These are phyloP conservation scores for Hylomyscus alleni DNA, from an alignment of 2,797 vertebrate species.

Conservation along the genomic window DNA sequence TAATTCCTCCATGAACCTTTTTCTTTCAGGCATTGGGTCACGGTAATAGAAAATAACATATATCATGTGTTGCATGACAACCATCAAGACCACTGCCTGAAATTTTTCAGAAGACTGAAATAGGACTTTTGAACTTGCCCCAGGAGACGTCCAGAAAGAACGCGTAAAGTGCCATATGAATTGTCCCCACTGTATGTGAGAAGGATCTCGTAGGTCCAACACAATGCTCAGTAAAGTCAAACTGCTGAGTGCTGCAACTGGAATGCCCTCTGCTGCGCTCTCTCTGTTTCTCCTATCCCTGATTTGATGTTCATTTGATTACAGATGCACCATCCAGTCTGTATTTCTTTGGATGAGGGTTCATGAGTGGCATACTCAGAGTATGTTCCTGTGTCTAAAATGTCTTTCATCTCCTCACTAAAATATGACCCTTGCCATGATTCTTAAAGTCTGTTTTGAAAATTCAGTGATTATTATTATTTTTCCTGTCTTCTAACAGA, in stretches of 20 bases:
- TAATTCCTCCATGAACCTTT: neutral
- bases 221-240: neutral
- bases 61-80: neutral
- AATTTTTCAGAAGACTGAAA: neutral
- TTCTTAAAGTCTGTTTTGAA: neutral
- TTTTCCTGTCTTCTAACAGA: neutral
- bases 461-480: neutral
- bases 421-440: neutral
- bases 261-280: neutral
- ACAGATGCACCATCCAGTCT: neutral
- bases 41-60: neutral
- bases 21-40: neutral
- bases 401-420: neutral
- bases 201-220: neutral
- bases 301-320: conserved; percentile 13
- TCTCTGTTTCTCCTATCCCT: neutral
- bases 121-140: neutral
- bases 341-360: neutral
- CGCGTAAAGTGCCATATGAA: neutral
- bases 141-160: neutral
- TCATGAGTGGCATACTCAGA: neutral
- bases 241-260: neutral
- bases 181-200: neutral
- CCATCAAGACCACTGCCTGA: neutral
- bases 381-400: neutral